Evolutionary conservation across 2,797 vertebrate species (phyloP).

Genomic region (Tarsius wallacei): DNA sequence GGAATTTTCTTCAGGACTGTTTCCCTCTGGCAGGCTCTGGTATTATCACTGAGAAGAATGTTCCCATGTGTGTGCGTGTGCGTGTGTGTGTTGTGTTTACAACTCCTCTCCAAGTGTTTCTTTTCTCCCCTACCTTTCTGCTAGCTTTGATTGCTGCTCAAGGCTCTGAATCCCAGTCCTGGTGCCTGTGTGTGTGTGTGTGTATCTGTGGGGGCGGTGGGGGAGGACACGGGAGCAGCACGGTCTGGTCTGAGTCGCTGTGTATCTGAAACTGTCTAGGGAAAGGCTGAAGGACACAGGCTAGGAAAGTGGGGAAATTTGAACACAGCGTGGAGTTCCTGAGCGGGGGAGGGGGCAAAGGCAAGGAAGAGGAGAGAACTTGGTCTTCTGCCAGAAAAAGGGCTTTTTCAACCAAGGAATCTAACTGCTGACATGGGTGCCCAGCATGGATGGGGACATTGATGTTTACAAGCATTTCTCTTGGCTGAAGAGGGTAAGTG

Average conservation of each 20-base stretch:
- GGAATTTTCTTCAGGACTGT: slow-evolving; percentile 92
- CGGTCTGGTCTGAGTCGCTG: slow-evolving; percentile 79
- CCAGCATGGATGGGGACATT: slow-evolving; percentile 98
- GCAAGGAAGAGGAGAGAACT: slow-evolving; percentile 84
- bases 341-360: slow-evolving; percentile 81
- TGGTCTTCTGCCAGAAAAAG: slow-evolving; percentile 84
- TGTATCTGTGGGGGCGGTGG: slow-evolving; percentile 75
- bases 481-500: slow-evolving; percentile 98
- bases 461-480: slow-evolving; percentile 99
- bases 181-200: slow-evolving; percentile 87
- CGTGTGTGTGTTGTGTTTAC: slow-evolving; percentile 67
- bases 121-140: not conserved
- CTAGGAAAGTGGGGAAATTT: slow-evolving; percentile 87
- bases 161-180: slow-evolving; percentile 88
- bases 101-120: slow-evolving; percentile 44
- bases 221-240: slow-evolving; percentile 87
- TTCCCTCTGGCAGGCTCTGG: slow-evolving; percentile 91
- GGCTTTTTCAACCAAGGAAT: slow-evolving; percentile 88
- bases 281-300: slow-evolving; percentile 84
- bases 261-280: slow-evolving; percentile 87
- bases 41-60: slow-evolving; percentile 89
- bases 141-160: slow-evolving; percentile 14
- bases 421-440: slow-evolving; percentile 95
- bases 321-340: slow-evolving; percentile 85
- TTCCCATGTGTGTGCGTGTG: slow-evolving; percentile 83